A percentile compares a stretch with the other conserved stretches of the same genome.
Conservation (phyloP, 2,888 invertebrate species). For the Ochlodes sylvanus region DNA sequence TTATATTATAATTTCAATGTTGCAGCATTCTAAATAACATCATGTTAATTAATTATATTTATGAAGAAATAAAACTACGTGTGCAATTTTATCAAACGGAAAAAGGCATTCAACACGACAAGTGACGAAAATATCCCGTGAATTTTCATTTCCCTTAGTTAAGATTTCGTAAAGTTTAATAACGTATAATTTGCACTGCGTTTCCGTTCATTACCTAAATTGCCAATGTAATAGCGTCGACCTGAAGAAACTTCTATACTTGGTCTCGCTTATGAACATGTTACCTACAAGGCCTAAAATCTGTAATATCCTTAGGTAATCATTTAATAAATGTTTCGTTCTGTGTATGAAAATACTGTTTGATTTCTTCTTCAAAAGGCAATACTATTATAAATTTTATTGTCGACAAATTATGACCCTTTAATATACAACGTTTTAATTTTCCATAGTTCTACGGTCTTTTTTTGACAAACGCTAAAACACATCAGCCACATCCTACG, state of each 20-base stretch:
- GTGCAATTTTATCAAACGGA: background rate
- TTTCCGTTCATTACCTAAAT: conserved; percentile 6
- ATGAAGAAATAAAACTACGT: background rate
- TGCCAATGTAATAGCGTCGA: background rate
- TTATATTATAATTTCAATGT: conserved; percentile 4
- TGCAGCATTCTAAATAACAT: conserved; percentile 2
- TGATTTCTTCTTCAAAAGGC: too few relatives aligned
- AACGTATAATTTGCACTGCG: background rate
- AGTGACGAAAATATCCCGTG: conserved; percentile 4
- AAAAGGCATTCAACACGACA: background rate
- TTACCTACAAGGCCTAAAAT: background rate
- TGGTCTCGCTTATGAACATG: too few relatives aligned
- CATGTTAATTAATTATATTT: background rate
- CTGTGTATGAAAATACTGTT: too few relatives aligned
- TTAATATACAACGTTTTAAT: too few relatives aligned
- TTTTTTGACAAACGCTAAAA: too few relatives aligned
- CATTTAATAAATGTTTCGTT: too few relatives aligned
- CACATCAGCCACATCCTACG: too few relatives aligned
- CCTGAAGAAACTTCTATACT: background rate
- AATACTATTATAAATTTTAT: too few relatives aligned
- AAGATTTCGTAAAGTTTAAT: conserved; percentile 3
- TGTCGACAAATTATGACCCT: too few relatives aligned
- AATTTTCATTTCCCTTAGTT: conserved; percentile 8
- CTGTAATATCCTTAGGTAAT: background rate
- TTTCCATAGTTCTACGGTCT: too few relatives aligned